Evolutionary conservation across 1,140 invertebrate genomes (phyloP), one percentile per base, ranked within the genome.

Genomic region (Eriocheir sinensis): DNA sequence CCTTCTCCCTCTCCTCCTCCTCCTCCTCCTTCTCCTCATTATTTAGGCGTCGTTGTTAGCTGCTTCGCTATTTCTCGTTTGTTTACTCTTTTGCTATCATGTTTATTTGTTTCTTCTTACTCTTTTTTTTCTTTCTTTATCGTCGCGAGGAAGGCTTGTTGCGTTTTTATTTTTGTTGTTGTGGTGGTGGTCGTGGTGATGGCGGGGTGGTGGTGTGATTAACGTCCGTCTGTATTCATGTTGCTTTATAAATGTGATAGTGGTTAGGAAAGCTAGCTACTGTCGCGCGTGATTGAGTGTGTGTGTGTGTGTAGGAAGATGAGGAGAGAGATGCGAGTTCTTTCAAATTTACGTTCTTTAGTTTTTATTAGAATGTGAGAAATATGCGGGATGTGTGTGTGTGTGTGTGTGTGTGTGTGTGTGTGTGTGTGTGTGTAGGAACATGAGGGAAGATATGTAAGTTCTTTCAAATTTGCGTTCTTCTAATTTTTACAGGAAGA

Each of bases 41-140:
- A n/a, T n/a, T n/a, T n/a, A n/a, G n/a, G n/a, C n/a, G n/a, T n/a
- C n/a, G n/a, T n/a, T n/a, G n/a, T n/a, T n/a, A n/a, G n/a, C n/a
- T n/a, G n/a, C n/a, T n/a, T n/a, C n/a, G n/a, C n/a, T n/a, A n/a
- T n/a, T n/a, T n/a, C n/a, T n/a, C 3, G 30, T 41, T 88, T 30
- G 41, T 88, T 88, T n/a, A 41, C 41, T 36, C 41, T 88, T n/a
- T 88, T 88, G 32, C 8, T 88, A 12, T 88, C 41, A 15, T 44
- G 41, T 88, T 41, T 41, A 8, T 17, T n/a, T n/a, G 12, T n/a
- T n/a, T 32, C 38, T 86, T 88, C 85, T 21, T 88, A n/a, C 60
- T 72, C 21, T 72, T n/a, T 72, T 4, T 48, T 48, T n/a, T n/a
- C 44, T 48, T 8, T 48, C 15, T n/a, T 72, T n/a, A 72, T 72